These are phyloP conservation scores for Gallinago media DNA, from an alignment of 2,113 vertebrate species.

Conservation along the genomic window DNA sequence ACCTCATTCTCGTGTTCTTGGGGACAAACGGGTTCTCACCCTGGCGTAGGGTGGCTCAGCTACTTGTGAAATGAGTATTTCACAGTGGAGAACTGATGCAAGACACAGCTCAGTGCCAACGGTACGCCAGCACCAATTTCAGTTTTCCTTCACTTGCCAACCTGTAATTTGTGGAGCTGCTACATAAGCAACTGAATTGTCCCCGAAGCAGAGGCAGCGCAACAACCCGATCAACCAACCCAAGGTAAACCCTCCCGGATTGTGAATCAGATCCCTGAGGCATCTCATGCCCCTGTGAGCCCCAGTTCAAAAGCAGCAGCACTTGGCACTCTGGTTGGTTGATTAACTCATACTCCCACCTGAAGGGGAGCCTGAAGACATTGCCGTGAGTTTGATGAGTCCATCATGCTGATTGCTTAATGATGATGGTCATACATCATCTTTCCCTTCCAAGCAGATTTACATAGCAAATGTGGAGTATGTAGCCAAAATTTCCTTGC, in stretches of 20 bases:
- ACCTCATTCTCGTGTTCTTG: background rate
- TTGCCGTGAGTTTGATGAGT: background rate
- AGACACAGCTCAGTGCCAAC: background rate
- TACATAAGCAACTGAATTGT: background rate
- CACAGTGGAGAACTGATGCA: constrained; percentile 12
- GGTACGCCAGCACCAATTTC: background rate
- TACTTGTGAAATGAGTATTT: constrained; percentile 25
- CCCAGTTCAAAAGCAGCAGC: background rate
- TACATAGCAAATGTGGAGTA: background rate
- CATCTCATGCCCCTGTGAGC: background rate
- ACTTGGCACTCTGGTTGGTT: background rate
- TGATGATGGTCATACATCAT: background rate
- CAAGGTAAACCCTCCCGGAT: background rate
- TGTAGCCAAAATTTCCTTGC: background rate
- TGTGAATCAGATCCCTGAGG: background rate
- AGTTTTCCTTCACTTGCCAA: background rate
- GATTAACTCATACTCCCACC: background rate
- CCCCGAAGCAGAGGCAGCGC: background rate
- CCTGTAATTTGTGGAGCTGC: background rate
- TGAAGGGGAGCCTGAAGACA: background rate
- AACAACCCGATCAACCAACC: background rate
- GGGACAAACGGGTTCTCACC: background rate
- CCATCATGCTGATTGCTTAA: background rate
- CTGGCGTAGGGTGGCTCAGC: background rate
- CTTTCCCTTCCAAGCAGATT: background rate